Evolutionary conservation across 2,888 invertebrate species (phyloP).

Genomic region (Ormyrus rosae): DNA sequence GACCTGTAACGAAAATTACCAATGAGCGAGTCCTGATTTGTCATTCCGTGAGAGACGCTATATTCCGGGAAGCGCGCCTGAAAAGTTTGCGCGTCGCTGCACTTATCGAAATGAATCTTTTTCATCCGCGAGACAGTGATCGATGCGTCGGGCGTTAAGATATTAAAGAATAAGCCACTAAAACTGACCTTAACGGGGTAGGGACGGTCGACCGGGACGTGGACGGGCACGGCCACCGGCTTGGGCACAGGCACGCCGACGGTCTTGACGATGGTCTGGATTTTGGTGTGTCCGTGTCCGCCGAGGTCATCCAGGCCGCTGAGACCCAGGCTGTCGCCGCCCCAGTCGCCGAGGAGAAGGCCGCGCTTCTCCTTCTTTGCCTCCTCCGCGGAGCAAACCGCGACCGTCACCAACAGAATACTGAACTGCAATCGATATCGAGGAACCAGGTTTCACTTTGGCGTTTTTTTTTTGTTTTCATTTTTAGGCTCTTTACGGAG

Average conservation of each 20-base stretch:
- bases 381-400: constrained; percentile 72
- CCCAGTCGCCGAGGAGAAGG: constrained; percentile 70
- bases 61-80: no score
- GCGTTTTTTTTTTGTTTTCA: no score
- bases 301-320: constrained; percentile 60
- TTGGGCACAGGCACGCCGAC: constrained; percentile 76
- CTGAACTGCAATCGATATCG: no score
- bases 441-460: no score
- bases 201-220: constrained; percentile 77
- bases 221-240: constrained; percentile 77
- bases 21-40: no score
- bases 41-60: no score
- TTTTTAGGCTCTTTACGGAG: no score
- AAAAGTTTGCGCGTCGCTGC: no score
- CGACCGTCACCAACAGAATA: constrained; percentile 64
- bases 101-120: no score
- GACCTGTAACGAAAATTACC: constrained; percentile 64
- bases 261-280: constrained; percentile 74
- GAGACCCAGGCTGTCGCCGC: constrained; percentile 57
- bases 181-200: constrained; percentile 74
- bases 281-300: constrained; percentile 62
- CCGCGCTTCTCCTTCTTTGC: constrained; percentile 71
- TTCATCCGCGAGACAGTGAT: no score
- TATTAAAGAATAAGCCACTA: not conserved
- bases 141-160: no score